Evolutionary conservation across 1,140 invertebrate genomes (phyloP), one percentile per base, ranked within the genome.

Genomic region (Oncopodura yosiiana): DNA sequence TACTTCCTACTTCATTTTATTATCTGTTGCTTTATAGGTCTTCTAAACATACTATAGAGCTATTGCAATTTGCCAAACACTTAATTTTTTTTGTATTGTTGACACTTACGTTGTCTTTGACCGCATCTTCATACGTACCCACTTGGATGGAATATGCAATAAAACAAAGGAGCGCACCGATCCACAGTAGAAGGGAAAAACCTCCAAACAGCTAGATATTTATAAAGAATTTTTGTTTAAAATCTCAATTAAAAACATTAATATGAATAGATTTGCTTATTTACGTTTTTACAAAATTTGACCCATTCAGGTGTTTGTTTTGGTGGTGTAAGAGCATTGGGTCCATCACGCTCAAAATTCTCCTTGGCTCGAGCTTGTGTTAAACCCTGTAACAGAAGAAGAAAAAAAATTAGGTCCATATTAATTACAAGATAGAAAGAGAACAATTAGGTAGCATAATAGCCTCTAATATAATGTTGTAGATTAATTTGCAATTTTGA

Each of bases 291-390:
- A 76, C 87, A 91, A 78, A 97, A 96, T 73, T 96, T 97, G 41
- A 97, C 83, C 93, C 94, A 97, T 81, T 96, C 92, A 57, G 94
- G 92, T 19, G 93, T 97, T 67, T 87, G 87, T 77, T 90, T 93
- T 59, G 94, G 94, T 66, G 94, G 93, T 63, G 89, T 92, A 62
- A 94, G 78, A 62, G 88, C 83, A 74, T 98, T 98, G 61, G 89
- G 91, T 67, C 94, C 94, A 79, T 97, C 92, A 69, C 91, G 78
- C 74, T 89, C 87, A 62, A 94, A 75, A 72, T 90, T 86, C 74
- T 91, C 86, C 77, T 88, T 89, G 64, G 92, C 93, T 78, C 91
- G 89, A 65, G 88, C 88, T 74, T 87, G 81, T 75, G 87, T 94
- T 71, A 95, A 81, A 78, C 93, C 94, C 91, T 90, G 70, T 23